phyloP scores from a whole-genome alignment of 2,797 vertebrate species.

The Denticeps clupeoides region DNA sequence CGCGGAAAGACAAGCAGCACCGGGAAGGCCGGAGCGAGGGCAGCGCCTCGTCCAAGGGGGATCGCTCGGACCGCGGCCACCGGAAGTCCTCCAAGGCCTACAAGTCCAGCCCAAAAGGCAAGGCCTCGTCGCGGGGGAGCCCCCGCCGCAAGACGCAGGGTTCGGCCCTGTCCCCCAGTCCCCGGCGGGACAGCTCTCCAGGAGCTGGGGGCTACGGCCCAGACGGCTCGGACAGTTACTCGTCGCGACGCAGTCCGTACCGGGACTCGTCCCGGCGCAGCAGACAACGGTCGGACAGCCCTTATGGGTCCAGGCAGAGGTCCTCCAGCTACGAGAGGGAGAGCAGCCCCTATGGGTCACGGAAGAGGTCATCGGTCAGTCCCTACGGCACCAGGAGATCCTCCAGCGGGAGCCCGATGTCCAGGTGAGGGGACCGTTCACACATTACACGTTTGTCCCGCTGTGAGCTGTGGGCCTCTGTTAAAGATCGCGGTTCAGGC shows the following conservation, averaged over 20 bases:
- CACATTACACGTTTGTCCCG: too few species aligned
- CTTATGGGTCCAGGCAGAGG: slow-evolving; percentile 69
- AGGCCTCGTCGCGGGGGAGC: slow-evolving; percentile 61
- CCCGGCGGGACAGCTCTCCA: slow-evolving; percentile 68
- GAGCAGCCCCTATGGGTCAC: slow-evolving; percentile 74
- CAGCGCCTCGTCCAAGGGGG: slow-evolving; percentile 67
- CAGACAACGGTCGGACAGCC: slow-evolving; percentile 79
- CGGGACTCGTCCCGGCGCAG: slow-evolving; percentile 69
- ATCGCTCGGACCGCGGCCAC: slow-evolving; percentile 71
- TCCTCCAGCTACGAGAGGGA: slow-evolving; percentile 92
- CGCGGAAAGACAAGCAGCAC: slow-evolving; percentile 65
- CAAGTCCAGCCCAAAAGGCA: slow-evolving; percentile 81
- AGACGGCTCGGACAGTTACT: slow-evolving; percentile 73
- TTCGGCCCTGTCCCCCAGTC: slow-evolving; percentile 64
- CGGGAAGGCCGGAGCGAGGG: slow-evolving; percentile 55
- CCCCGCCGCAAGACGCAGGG: slow-evolving; percentile 66
- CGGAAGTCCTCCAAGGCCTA: slow-evolving; percentile 84
- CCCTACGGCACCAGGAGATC: slow-evolving; percentile 82
- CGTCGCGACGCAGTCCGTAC: slow-evolving; percentile 64
- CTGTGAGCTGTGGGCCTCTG: too few species aligned
- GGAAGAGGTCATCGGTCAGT: slow-evolving; percentile 79
- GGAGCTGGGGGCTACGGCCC: slow-evolving; percentile 63
- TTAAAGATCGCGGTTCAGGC: too few species aligned
- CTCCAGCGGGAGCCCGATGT: slow-evolving; percentile 82
- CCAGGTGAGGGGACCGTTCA: slow-evolving; percentile 64